Percentiles rank a stretch among this genome's conserved stretches.
phyloP scores from a whole-genome alignment of 2,113 vertebrate species.

The Poicephalus meyeri region DNA sequence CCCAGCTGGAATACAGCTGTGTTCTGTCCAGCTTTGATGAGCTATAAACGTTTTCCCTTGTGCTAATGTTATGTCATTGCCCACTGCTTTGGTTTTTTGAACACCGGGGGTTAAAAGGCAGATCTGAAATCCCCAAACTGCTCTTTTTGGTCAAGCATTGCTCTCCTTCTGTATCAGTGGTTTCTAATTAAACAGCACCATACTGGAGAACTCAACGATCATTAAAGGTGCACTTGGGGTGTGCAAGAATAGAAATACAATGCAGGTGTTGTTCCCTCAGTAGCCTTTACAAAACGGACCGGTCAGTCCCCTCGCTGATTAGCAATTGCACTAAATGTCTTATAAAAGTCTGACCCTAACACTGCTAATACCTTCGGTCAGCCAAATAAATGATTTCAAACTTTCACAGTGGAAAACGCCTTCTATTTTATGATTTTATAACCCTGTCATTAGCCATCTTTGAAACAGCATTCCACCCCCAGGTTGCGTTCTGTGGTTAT shows the following conservation, averaged over 20 bases:
- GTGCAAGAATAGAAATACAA: conserved; percentile 22
- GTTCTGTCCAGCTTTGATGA: not conserved
- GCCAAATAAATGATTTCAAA: conserved; percentile 61
- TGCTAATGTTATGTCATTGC: not conserved
- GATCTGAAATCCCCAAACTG: not conserved
- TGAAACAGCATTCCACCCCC: conserved; percentile 71
- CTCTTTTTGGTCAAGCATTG: not conserved
- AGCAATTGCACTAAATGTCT: not conserved
- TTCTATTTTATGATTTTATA: conserved; percentile 73
- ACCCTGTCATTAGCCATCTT: conserved; percentile 71
- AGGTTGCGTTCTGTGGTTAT: conserved; percentile 71
- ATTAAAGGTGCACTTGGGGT: not conserved
- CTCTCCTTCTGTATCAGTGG: not conserved
- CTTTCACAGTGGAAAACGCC: conserved; percentile 33
- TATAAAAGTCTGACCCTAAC: conserved; percentile 44
- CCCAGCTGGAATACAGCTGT: conserved; percentile 47
- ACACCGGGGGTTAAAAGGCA: not conserved
- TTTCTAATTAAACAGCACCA: conserved; percentile 46
- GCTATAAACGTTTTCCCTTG: conserved; percentile 5
- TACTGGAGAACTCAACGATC: not conserved
- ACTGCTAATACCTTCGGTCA: conserved; percentile 31
- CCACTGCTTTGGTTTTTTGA: not conserved
- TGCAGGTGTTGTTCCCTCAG: conserved; percentile 17
- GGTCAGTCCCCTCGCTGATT: conserved; percentile 4
- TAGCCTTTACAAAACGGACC: not conserved